These are phyloP conservation scores for Callospermophilus lateralis DNA, from an alignment of 2,113 vertebrate species.

Conservation along the genomic window DNA sequence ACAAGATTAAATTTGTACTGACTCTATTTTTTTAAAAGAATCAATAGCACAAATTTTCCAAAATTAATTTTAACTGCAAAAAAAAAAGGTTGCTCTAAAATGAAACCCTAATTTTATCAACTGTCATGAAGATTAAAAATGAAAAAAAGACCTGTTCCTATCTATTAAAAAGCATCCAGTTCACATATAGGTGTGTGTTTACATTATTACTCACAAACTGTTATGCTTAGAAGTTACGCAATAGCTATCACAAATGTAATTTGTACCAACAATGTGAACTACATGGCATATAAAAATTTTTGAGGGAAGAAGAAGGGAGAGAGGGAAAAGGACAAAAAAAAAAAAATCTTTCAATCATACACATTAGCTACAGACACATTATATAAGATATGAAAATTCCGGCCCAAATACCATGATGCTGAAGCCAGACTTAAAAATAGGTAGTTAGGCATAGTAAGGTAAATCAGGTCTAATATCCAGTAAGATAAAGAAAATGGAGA, in stretches of 20 bases:
- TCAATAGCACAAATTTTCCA: not conserved
- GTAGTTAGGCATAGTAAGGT: too few relatives aligned
- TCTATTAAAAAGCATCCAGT: not conserved
- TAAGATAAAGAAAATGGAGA: too few relatives aligned
- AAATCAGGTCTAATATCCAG: too few relatives aligned
- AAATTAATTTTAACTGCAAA: conserved; percentile 43
- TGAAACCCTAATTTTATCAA: not conserved
- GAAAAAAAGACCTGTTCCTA: not conserved
- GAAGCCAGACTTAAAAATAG: too few relatives aligned
- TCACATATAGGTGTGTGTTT: not conserved
- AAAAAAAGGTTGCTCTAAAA: not conserved
- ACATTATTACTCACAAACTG: not conserved
- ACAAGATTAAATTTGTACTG: not conserved
- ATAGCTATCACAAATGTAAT: not conserved
- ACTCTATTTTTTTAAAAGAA: not conserved
- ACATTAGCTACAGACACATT: not conserved
- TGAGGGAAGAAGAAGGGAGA: not conserved
- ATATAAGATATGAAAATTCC: not conserved
- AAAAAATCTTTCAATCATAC: not conserved
- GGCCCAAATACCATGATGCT: not conserved
- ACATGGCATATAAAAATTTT: not conserved
- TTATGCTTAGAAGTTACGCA: not conserved
- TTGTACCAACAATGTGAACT: not conserved
- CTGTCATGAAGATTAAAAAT: not conserved
- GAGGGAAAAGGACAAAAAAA: not conserved